Evolutionary conservation across 2,113 vertebrate genomes (phyloP), one percentile per base, ranked within the genome.

Genomic region (Ranitomeya variabilis): DNA sequence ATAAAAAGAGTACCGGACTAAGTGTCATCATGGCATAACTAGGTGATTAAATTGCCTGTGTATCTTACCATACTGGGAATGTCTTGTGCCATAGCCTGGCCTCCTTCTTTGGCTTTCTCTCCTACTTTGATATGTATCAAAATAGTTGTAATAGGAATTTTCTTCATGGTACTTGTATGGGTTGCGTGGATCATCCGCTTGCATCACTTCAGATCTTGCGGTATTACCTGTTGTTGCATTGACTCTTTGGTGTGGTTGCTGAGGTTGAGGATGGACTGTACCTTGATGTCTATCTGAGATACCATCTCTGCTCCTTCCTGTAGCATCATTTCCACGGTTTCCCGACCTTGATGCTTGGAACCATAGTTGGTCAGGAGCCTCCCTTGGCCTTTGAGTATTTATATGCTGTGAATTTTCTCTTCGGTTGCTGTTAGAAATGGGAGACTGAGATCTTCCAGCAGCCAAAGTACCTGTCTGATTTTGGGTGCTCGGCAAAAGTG

Each of bases 101-200:
- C 96, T 91, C 64, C 93, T 89, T 80, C 94, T 93, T 62, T 90
- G 90, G 45, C 94, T 91, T 21, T 94, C 83, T 74, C 96, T 93
- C 0, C 96, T 96, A 90, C 96, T 92, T 92, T 96, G 96, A 78
- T 98, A 97, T 0, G 97, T 96, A 92, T 98, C 96, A 85, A 97
- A 96, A 93, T 98, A 96, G 92, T 99, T 99, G 91, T 98, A 97
- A 0, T 98, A 97, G 0, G 97, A 96, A 73, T 98, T 99, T 90
- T 97, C 96, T 89, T 97, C 96, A 1, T 95, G 90, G 23, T 94
- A 92, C 89, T 99, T 99, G 94, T 98, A 98, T 0, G 96, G 96
- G 87, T 97, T 95, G 90, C 96, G 97, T 0, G 97, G 96, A 69
- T 98, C 97, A 81, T 99, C 97, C 37, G 96, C 97, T 37, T 94